Evolutionary conservation across 2,113 vertebrate species (phyloP), one percentile per base, ranked within the genome.

Genomic region (Machaerirhynchus nigripectus): DNA sequence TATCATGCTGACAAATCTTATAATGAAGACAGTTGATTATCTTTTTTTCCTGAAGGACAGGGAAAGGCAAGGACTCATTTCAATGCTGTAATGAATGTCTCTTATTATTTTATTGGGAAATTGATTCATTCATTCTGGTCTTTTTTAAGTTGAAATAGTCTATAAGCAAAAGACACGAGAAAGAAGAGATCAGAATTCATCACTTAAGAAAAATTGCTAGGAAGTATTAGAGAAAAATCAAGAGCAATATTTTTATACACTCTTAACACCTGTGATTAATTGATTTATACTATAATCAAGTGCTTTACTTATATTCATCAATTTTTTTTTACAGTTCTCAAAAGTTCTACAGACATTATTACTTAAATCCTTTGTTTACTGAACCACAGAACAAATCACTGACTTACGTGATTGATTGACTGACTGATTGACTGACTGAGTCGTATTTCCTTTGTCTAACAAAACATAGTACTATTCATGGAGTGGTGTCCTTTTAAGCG

Each of bases 1-100:
- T 95, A 87, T 67, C 75, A 73, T 65, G 85, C 77, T 92, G 85
- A 90, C 31, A 96, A 96, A 94, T 92, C 59, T 70, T 89, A 84
- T 92, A 90, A 95, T 74, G 79, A 94, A 92, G 84, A 56, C 13
- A 81, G 79, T 46, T 96, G 78, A 78, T 91, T 87, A 40, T 49
- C 11, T 37, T 69, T 84, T 59, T 69, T 33, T 31, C 2, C 42
- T 81, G 89, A 95, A 93, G 91, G 87, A 80, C 83, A 64, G 70
- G 9, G 49, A 96, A 95, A 92, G 90, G 53, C 93, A 90, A 84
- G 28, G 28, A 84, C 4, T 12, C 50, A 88, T 86, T 90, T 82
- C 82, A 93, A 57, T 84, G 85, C 44, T 91, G n/a, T 74, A 40
- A 68, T 47, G 50, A 96, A 28, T 5, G 0, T 60, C 22, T 90